Evolutionary conservation across 2,888 invertebrate species (phyloP).

Genomic region (Erebia aethiops): DNA sequence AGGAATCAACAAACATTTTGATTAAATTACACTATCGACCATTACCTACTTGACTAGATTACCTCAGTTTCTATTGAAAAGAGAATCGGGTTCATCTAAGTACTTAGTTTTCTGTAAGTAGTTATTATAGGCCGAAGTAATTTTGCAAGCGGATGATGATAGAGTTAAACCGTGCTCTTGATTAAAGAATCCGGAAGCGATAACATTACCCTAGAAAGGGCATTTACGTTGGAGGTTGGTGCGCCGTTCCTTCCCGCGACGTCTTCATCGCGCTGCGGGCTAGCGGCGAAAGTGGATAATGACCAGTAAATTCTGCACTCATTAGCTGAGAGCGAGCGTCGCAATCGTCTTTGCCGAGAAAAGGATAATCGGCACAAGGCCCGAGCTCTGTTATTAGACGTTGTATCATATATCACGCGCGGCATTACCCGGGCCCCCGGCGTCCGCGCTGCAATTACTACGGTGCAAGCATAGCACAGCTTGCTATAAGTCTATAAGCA

Average conservation of each 20-base stretch:
- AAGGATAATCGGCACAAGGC: constrained; percentile 76
- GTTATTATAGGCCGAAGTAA: not conserved
- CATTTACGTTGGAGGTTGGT: not conserved
- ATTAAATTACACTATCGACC: no score
- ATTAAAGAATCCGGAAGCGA: constrained; percentile 14
- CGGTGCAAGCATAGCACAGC: constrained; percentile 42
- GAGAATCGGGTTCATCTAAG: not conserved
- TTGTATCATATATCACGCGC: constrained; percentile 81
- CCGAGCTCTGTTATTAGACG: constrained; percentile 77
- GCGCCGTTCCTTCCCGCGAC: constrained; percentile 49
- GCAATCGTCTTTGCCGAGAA: constrained; percentile 76
- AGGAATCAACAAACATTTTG: no score
- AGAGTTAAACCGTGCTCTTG: not conserved
- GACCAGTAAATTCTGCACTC: constrained; percentile 78
- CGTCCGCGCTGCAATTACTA: constrained; percentile 76
- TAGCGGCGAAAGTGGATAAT: constrained; percentile 79
- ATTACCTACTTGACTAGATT: no score
- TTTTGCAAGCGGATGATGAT: not conserved
- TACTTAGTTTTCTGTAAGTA: not conserved
- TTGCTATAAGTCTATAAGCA: not conserved
- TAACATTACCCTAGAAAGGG: constrained; percentile 19
- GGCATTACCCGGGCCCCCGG: constrained; percentile 75
- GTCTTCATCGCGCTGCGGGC: constrained; percentile 77
- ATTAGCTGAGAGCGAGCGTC: constrained; percentile 76
- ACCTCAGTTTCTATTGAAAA: no score